Conservation (phyloP, 2,888 invertebrate genomes). For the Miltochrista miniata region DNA sequence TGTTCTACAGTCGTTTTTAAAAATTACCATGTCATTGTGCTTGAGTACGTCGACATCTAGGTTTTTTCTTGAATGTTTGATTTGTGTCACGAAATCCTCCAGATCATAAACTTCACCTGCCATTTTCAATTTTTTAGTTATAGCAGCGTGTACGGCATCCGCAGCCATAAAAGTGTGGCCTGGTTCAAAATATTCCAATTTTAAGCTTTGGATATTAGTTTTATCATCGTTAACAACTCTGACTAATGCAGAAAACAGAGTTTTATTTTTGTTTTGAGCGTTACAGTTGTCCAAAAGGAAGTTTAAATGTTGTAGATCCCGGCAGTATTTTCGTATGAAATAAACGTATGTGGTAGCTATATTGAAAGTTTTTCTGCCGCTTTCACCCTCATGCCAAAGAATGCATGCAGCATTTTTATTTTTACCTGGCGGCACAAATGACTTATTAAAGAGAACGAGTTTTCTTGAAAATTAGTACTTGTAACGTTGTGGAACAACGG, state of each 20-base stretch:
- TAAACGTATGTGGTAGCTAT: conserved; percentile 10
- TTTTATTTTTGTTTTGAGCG: conserved; percentile 28
- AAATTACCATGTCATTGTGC: conserved; percentile 14
- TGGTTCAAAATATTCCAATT: neutral
- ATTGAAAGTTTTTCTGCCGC: conserved; percentile 11
- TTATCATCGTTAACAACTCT: conserved; percentile 16
- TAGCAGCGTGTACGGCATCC: neutral
- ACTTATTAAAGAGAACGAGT: conserved; percentile 14
- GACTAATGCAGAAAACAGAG: conserved; percentile 22
- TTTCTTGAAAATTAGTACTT: conserved; percentile 12
- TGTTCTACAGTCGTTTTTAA: conserved; percentile 9
- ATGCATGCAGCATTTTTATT: conserved; percentile 14
- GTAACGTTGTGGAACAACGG: too few relatives aligned
- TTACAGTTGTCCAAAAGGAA: conserved; percentile 17
- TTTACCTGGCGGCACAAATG: too few relatives aligned
- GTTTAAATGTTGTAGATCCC: conserved; percentile 10
- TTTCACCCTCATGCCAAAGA: conserved; percentile 17
- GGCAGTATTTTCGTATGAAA: conserved; percentile 10
- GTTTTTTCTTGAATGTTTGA: conserved; percentile 21
- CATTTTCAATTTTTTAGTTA: conserved; percentile 3
- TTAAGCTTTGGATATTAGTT: conserved; percentile 11
- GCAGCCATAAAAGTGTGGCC: neutral
- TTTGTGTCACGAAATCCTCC: conserved; percentile 6
- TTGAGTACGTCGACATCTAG: conserved; percentile 16
- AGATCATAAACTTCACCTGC: conserved; percentile 9